A percentile compares a stretch with the other conserved stretches of the same genome.
These are phyloP conservation scores for Solea solea DNA, from an alignment of 2,113 vertebrate genomes.

Conservation along the genomic window DNA sequence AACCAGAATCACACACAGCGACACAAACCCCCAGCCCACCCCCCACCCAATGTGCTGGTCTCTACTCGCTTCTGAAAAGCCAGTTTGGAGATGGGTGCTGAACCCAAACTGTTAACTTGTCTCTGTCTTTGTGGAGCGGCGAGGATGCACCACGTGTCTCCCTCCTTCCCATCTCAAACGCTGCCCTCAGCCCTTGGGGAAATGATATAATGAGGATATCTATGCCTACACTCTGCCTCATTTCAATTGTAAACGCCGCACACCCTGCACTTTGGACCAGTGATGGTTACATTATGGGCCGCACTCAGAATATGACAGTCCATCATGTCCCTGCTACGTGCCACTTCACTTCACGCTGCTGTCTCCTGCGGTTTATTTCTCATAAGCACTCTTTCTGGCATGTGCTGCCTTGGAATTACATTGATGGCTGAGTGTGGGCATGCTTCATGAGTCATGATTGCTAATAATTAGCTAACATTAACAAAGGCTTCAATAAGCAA, in stretches of 20 bases:
- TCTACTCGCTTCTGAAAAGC: conserved; percentile 46
- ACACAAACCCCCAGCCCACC: conserved; percentile 29
- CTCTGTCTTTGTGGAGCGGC: conserved; percentile 48
- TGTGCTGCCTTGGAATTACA: not conserved
- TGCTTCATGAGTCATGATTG: not conserved
- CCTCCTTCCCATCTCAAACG: conserved; percentile 54
- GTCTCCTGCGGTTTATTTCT: conserved; percentile 20
- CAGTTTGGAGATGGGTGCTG: conserved; percentile 58
- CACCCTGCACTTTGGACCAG: conserved; percentile 75
- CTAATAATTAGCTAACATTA: no score
- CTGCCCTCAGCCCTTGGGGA: conserved; percentile 74
- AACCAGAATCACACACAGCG: conserved; percentile 60
- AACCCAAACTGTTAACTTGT: conserved; percentile 62
- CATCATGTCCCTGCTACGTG: conserved; percentile 63
- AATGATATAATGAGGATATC: conserved; percentile 78
- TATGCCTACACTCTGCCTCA: conserved; percentile 78
- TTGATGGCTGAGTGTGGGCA: not conserved
- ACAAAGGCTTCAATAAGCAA: no score
- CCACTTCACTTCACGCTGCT: conserved; percentile 37
- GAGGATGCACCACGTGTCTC: conserved; percentile 55
- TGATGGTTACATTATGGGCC: conserved; percentile 80
- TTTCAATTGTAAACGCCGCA: conserved; percentile 82
- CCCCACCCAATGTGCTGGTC: conserved; percentile 35
- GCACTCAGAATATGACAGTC: conserved; percentile 72
- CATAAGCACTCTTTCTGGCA: not conserved